Evolutionary conservation across 2,113 vertebrate genomes (phyloP), one percentile per base, ranked within the genome.

Genomic region (Leucopsar rothschildi): DNA sequence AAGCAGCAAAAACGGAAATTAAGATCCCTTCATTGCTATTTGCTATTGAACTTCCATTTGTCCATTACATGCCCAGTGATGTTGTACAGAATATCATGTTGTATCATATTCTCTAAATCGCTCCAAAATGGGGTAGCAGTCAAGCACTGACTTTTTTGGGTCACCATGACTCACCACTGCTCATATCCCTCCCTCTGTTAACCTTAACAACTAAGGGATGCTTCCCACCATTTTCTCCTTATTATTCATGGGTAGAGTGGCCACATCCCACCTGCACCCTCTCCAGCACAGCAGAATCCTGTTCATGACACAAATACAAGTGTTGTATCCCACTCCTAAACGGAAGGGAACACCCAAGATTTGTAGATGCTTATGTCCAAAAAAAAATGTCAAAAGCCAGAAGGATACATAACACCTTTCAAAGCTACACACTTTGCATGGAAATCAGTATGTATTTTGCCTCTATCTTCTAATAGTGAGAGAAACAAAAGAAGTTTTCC

Each of bases 251-350:
- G 14, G 7, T 17, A 56, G 25, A 71, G 21, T 8, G 42, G 25
- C 6, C 22, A 42, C 33, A 44, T 65, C 21, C 21, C 21, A 31
- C 16, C 12, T 0, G 0, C 20, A 35, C 6, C 24, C 6, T 64
- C 59, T 64, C 25, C 47, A 19, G 31, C 61, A 45, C 45, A 68
- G 28, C 53, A 75, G 19, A 28, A 29, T 40, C 23, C 15, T 75
- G 15, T 39, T 37, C 13, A 21, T 29, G 23, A 10, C 69, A 45
- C 33, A 37, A 68, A 16, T 45, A n/a, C 29, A 25, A 11, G 7
- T 40, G 20, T 18, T 45, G 23, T 3, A 3, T 75, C 28, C 29
- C 53, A 25, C 9, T 68, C 39, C 45, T 40, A 53, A 47, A 31
- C 7, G 25, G 78, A 75, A 53, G 4, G 13, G 45, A 68, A 7